Evolutionary conservation across 1,140 invertebrate species (phyloP).

Genomic region (Zaprionus inermis): DNA sequence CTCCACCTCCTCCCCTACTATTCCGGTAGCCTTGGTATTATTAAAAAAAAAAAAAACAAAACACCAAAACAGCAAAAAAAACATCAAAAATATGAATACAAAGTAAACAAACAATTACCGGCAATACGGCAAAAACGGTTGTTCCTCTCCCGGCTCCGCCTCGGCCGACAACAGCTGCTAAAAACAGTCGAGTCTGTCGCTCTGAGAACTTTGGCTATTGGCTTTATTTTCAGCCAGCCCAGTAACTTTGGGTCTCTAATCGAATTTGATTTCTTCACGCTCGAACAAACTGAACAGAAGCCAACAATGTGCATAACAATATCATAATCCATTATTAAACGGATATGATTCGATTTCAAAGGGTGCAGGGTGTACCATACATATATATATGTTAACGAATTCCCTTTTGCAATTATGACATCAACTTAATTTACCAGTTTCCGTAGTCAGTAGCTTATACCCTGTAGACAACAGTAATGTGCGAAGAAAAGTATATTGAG

Average conservation of each 20-base stretch:
- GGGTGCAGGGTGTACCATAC: background rate
- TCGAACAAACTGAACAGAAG: slow-evolving; percentile 3
- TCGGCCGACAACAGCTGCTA: slow-evolving; percentile 15
- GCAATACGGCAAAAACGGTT: slow-evolving; percentile 18
- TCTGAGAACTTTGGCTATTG: slow-evolving; percentile 22
- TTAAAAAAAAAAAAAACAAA: slow-evolving; percentile 28
- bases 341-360: background rate
- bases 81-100: slow-evolving; percentile 43
- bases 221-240: slow-evolving; percentile 10
- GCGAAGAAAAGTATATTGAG: background rate
- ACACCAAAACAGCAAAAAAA: background rate
- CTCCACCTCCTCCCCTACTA: background rate
- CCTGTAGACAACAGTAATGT: background rate
- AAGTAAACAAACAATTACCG: slow-evolving; percentile 45
- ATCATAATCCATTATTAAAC: slow-evolving; percentile 6
- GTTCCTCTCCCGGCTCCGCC: background rate
- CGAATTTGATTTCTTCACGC: slow-evolving; percentile 13
- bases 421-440: background rate
- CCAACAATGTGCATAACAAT: background rate
- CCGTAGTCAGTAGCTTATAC: background rate
- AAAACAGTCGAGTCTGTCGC: slow-evolving; percentile 1
- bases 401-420: background rate
- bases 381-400: background rate
- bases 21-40: slow-evolving; percentile 32
- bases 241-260: slow-evolving; percentile 12